phyloP scores from a whole-genome alignment of 2,797 vertebrate genomes.

The Enteromius afrohamiltoni region DNA sequence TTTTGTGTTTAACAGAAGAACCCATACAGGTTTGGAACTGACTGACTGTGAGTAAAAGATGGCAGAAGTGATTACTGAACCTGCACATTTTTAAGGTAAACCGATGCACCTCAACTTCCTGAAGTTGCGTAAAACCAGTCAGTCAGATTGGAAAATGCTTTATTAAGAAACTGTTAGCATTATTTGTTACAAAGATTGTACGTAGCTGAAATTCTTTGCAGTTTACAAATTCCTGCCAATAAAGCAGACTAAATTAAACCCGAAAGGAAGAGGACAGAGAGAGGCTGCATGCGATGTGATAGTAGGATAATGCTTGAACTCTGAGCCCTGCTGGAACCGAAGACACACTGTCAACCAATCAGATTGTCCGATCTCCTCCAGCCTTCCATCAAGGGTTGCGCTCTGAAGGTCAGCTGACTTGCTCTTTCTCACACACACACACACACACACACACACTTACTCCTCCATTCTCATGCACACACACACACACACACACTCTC shows the following conservation, averaged over 20 bases:
- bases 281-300: not conserved
- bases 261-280: not conserved
- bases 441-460: conserved; percentile 37
- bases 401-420: conserved; percentile 60
- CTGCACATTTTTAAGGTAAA: not conserved
- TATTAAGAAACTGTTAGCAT: not conserved
- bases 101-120: not conserved
- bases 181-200: not conserved
- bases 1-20: not conserved
- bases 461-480: not conserved
- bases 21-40: not conserved
- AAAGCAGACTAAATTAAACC: not conserved
- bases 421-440: conserved; percentile 28
- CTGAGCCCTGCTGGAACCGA: conserved; percentile 17
- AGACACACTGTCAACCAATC: conserved; percentile 41
- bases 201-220: not conserved
- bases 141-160: not conserved
- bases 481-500: not conserved
- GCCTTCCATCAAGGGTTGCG: conserved; percentile 44
- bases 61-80: not conserved
- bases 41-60: not conserved
- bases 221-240: not conserved
- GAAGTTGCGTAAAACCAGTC: not conserved
- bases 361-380: conserved; percentile 34
- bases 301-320: conserved; percentile 27